Percentiles rank a stretch among this genome's conserved stretches.
These are phyloP conservation scores for Myopa tessellatipennis DNA, from an alignment of 2,888 invertebrate genomes.

Conservation along the genomic window DNA sequence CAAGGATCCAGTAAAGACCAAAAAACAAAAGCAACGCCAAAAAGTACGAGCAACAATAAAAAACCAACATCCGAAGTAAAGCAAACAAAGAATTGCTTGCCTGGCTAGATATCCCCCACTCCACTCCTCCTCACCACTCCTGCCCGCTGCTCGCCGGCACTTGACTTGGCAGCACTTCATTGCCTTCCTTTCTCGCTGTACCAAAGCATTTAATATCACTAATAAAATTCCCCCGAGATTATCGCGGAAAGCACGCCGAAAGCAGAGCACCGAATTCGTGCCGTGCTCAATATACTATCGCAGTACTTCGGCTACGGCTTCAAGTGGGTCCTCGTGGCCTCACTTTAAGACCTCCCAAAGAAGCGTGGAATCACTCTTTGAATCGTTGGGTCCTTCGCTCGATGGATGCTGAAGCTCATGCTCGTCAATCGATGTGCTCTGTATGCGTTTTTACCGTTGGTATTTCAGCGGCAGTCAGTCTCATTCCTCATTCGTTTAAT, in stretches of 20 bases:
- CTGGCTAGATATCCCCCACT: not conserved
- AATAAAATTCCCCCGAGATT: conserved; percentile 38
- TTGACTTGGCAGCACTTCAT: conserved; percentile 23
- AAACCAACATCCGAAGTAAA: conserved; percentile 1
- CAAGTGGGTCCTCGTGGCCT: not conserved
- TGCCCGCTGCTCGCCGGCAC: not conserved
- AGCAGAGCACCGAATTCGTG: not conserved
- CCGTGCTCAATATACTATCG: not conserved
- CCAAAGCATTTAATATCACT: conserved; percentile 33
- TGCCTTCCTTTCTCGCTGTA: not conserved
- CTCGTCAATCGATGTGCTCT: not conserved
- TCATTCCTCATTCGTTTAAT: not conserved
- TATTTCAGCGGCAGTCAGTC: not conserved
- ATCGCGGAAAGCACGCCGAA: not conserved
- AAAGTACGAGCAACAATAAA: not conserved
- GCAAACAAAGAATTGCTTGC: conserved; percentile 18
- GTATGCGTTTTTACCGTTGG: not conserved
- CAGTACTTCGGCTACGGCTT: not conserved
- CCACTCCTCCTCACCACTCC: conserved; percentile 10
- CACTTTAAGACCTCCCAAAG: not conserved
- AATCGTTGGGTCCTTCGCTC: not conserved
- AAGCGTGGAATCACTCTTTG: not conserved
- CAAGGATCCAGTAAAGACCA: conserved; percentile 11
- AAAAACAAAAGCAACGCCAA: not conserved
- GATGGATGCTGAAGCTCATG: not conserved